phyloP scores from a whole-genome alignment of 2,888 invertebrate species.

The Conchocele bisecta region DNA sequence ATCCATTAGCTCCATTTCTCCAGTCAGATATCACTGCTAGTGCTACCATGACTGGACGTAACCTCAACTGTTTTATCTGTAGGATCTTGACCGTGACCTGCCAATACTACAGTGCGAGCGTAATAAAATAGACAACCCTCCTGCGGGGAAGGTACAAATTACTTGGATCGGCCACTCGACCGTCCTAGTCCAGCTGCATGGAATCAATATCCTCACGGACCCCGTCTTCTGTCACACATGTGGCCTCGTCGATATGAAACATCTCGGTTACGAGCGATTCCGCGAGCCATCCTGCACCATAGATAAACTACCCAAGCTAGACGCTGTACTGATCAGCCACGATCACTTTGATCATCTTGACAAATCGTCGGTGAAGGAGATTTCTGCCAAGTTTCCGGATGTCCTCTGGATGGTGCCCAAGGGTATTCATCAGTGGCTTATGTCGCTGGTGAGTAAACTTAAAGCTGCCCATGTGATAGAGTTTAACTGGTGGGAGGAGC shows the following conservation, averaged over 20 bases:
- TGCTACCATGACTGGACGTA: too few species aligned
- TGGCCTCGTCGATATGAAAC: conserved; percentile 77
- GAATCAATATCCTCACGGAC: conserved; percentile 83
- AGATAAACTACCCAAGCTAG: conserved; percentile 81
- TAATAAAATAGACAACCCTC: conserved; percentile 49
- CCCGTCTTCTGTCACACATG: conserved; percentile 83
- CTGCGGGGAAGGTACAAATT: conserved; percentile 68
- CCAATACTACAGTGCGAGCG: too few species aligned
- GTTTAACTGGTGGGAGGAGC: conserved; percentile 49
- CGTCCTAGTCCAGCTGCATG: conserved; percentile 83
- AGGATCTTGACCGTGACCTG: too few species aligned
- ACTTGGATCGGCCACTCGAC: conserved; percentile 85
- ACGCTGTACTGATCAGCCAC: conserved; percentile 84
- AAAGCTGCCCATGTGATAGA: conserved; percentile 57
- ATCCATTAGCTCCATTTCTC: too few species aligned
- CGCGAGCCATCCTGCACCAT: conserved; percentile 75
- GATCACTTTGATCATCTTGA: conserved; percentile 85
- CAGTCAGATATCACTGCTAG: too few species aligned
- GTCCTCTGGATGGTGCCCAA: conserved; percentile 65
- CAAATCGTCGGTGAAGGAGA: conserved; percentile 65
- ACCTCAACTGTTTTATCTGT: too few species aligned
- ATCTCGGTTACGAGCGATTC: conserved; percentile 82
- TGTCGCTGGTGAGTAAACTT: conserved; percentile 62
- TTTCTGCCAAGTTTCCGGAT: conserved; percentile 62
- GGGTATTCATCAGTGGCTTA: conserved; percentile 80